Evolutionary conservation across 2,888 invertebrate species (phyloP), one percentile per base, ranked within the genome.

Genomic region (Apamea crenata): DNA sequence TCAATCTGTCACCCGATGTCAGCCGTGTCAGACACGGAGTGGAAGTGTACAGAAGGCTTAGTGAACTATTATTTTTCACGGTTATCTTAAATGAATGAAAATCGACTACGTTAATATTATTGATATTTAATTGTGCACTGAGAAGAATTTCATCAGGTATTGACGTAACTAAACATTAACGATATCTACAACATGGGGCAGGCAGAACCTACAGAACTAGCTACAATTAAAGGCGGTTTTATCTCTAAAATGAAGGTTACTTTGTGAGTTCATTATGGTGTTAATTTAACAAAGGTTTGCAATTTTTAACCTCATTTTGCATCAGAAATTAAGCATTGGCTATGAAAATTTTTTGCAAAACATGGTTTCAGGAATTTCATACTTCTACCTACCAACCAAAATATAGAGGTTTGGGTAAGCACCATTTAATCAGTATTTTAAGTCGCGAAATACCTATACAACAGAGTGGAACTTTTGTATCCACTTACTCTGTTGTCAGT

Each of bases 1-100:
- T 91, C 92, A 92, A 90, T 91, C 94, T 89, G 90, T 89, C 92
- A 92, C 77, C 79, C 83, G 78, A 69, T 78, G 84, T 84, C 85
- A 90, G 88, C 89, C 59, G 61, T 50, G 87, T 40, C 74, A 65
- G 53, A 18, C 44, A 10, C 0, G 14, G 36, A 21, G 2, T 2
- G 8, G 2, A 16, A 12, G 7, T 16, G 7, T 14, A 21, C 81
- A 85, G 85, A 81, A 85, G 87, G 66, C 14, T 59, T 47, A 84
- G 21, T 32, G 5, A 32, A 36, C 5, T 12, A 65, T 36, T 25
- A 0, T 14, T 36, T 65, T 65, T 65, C 65, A 36, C 36, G 6
- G 65, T 40, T 40, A 25, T 63, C 32, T 21, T 65, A 36, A 25
- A 36, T 12, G 12, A 12, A 36, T 65, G 21, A 12, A 65, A 36